phyloP scores from a whole-genome alignment of 2,113 vertebrate species.

The Peromyscus leucopus region DNA sequence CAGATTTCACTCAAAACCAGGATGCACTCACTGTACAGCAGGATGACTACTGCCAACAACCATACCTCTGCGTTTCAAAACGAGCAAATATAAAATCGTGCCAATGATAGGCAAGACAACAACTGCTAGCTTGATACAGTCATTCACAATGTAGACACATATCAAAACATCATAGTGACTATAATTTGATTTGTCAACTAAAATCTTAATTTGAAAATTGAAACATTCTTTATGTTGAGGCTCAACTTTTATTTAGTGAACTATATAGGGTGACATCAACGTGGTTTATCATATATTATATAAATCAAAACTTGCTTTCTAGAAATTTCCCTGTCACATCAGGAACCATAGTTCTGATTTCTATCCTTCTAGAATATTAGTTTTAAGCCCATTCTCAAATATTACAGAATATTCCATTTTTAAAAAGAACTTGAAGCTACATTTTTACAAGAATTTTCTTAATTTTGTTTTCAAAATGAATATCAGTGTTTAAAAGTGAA shows the following conservation, averaged over 20 bases:
- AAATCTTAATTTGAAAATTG: not conserved
- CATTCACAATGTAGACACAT: not conserved
- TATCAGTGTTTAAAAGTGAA: not conserved
- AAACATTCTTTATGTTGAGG: not conserved
- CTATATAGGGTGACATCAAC: not conserved
- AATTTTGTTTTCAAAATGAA: not conserved
- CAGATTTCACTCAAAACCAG: not conserved
- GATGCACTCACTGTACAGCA: not conserved
- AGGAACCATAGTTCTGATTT: not conserved
- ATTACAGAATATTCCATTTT: not conserved
- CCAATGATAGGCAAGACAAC: not conserved
- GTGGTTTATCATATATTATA: not conserved
- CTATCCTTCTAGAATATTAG: not conserved
- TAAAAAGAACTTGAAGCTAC: constrained; percentile 5
- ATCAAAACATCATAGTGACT: too few relatives aligned
- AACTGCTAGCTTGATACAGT: not conserved
- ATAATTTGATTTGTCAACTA: not conserved
- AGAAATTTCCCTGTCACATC: not conserved
- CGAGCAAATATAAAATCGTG: not conserved
- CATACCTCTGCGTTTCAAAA: not conserved
- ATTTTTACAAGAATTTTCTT: not conserved
- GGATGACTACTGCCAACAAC: not conserved
- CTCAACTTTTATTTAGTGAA: not conserved
- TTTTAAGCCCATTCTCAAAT: not conserved
- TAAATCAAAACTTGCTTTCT: not conserved